phyloP scores from a whole-genome alignment of 2,113 vertebrate genomes.

The Australoheros scitulus region DNA sequence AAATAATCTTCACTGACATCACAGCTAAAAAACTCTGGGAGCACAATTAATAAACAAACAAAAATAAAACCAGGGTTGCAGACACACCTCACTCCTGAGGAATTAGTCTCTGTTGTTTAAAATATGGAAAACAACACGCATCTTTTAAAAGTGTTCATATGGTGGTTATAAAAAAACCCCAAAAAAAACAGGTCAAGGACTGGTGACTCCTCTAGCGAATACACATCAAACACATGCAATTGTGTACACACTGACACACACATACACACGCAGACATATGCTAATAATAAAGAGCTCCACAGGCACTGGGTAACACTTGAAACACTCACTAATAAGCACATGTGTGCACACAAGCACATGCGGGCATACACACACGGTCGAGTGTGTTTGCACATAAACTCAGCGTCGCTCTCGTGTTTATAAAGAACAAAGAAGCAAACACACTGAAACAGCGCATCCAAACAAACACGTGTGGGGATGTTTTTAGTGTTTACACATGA shows the following conservation, averaged over 20 bases:
- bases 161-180: slow-evolving; percentile 43
- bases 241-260: slow-evolving; percentile 54
- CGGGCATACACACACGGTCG: slow-evolving; percentile 48
- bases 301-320: slow-evolving; percentile 64
- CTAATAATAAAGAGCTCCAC: slow-evolving; percentile 77
- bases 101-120: slow-evolving; percentile 37
- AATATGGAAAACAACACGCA: slow-evolving; percentile 56
- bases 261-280: slow-evolving; percentile 57
- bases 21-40: slow-evolving; percentile 29
- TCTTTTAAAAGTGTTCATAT: slow-evolving; percentile 57
- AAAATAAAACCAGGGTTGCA: slow-evolving; percentile 43
- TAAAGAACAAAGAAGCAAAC: slow-evolving; percentile 49
- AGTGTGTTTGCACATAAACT: slow-evolving; percentile 59
- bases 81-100: slow-evolving; percentile 59
- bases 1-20: slow-evolving; percentile 48
- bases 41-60: slow-evolving; percentile 52
- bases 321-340: slow-evolving; percentile 76
- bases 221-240: slow-evolving; percentile 69
- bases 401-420: slow-evolving; percentile 38
- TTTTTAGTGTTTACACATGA: slow-evolving; percentile 47
- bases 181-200: slow-evolving; percentile 63
- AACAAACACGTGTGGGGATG: slow-evolving; percentile 41
- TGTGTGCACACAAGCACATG: slow-evolving; percentile 48
- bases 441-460: slow-evolving; percentile 34
- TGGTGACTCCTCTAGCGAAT: slow-evolving; percentile 59